Conservation (phyloP, 2,113 vertebrate species). For the Urocynchramus pylzowi region DNA sequence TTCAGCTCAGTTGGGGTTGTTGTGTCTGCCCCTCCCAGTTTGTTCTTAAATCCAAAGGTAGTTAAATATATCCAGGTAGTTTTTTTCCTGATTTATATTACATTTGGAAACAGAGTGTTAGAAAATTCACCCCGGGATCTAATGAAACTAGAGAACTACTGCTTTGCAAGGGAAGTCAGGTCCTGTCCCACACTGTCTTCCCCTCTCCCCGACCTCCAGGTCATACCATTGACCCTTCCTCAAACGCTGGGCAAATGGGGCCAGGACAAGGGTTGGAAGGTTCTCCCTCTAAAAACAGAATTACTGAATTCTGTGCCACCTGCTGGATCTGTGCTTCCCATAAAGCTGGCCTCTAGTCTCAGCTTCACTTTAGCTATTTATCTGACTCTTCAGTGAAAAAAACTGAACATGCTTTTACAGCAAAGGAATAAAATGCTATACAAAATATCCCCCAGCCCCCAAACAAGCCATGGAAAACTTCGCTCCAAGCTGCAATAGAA, state of each 20-base stretch:
- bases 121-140: background rate
- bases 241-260: background rate
- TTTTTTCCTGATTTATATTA: background rate
- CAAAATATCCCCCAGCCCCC: background rate
- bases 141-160: background rate
- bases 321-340: background rate
- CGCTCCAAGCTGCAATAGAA: background rate
- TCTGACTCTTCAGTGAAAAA: background rate
- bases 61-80: background rate
- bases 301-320: background rate
- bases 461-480: background rate
- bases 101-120: background rate
- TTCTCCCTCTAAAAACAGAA: background rate
- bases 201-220: fast-evolving
- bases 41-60: background rate
- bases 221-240: background rate
- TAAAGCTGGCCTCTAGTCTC: background rate
- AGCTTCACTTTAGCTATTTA: background rate
- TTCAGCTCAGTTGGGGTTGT: background rate
- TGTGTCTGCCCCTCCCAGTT: background rate
- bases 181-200: background rate
- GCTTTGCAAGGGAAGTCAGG: background rate
- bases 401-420: background rate
- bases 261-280: background rate
- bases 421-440: background rate